phyloP scores from a whole-genome alignment of 2,888 invertebrate species.

The Sphinx pinastri region DNA sequence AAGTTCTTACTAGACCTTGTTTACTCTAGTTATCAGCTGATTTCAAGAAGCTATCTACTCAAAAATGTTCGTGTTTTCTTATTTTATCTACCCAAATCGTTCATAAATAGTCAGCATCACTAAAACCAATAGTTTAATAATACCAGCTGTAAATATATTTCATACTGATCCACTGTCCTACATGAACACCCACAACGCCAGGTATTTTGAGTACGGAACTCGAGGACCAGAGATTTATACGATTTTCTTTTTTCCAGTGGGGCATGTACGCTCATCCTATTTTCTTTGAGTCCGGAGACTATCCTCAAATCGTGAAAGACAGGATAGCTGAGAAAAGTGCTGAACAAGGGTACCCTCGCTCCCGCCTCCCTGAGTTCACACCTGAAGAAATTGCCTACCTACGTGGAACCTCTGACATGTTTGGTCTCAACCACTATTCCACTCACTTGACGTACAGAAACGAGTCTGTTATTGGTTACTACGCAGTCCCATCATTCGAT shows the following conservation, averaged over 20 bases:
- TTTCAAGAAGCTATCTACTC: too few relatives aligned
- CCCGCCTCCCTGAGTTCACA: constrained; percentile 53
- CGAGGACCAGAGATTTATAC: too few relatives aligned
- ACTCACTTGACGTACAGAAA: constrained; percentile 54
- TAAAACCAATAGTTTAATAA: too few relatives aligned
- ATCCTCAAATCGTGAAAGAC: constrained; percentile 70
- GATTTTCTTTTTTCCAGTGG: constrained; percentile 49
- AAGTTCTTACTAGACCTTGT: too few relatives aligned
- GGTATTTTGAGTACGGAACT: constrained; percentile 28
- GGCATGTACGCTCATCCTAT: constrained; percentile 75
- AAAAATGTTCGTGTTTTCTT: too few relatives aligned
- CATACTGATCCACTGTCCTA: too few relatives aligned
- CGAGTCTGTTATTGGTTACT: constrained; percentile 35
- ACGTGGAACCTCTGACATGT: constrained; percentile 59
- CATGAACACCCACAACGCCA: constrained; percentile 33
- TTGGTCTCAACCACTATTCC: constrained; percentile 87
- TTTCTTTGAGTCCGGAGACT: constrained; percentile 72
- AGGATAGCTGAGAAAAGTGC: constrained; percentile 61
- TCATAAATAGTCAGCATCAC: too few relatives aligned
- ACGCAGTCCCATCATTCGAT: constrained; percentile 43
- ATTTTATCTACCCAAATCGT: too few relatives aligned
- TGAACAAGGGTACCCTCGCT: constrained; percentile 51
- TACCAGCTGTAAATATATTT: too few relatives aligned
- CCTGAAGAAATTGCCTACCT: constrained; percentile 53
- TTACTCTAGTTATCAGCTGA: too few relatives aligned